Conservation (phyloP, 2,888 invertebrate genomes). For the Artemia sinica region DNA sequence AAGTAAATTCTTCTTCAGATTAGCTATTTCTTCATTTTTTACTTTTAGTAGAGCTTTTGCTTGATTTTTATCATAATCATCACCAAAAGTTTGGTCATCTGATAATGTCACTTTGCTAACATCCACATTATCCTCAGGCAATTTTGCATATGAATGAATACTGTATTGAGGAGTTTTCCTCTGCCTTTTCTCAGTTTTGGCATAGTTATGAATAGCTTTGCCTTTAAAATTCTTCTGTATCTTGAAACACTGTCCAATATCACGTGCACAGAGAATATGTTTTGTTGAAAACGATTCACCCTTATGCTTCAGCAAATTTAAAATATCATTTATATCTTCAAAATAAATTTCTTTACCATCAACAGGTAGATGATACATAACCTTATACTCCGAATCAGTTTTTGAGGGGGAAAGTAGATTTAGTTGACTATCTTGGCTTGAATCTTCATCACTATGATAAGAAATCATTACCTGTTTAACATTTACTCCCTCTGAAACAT, state of each 20-base stretch:
- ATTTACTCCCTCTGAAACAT: constrained; percentile 6
- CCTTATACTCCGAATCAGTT: not conserved
- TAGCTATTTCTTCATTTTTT: not conserved
- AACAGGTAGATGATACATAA: not conserved
- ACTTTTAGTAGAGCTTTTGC: not conserved
- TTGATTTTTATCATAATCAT: too few relatives aligned
- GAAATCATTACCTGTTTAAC: not conserved
- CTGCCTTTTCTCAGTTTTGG: not conserved
- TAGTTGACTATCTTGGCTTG: not conserved
- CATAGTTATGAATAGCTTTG: not conserved
- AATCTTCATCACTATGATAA: not conserved
- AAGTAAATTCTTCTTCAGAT: not conserved
- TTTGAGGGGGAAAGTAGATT: not conserved
- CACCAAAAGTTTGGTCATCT: too few relatives aligned
- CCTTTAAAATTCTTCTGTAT: not conserved
- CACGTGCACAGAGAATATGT: not conserved
- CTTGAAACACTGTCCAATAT: not conserved
- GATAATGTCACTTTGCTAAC: too few relatives aligned
- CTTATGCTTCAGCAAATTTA: not conserved
- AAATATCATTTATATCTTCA: not conserved
- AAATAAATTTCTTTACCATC: constrained; percentile 9
- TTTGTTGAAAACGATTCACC: constrained; percentile 7
- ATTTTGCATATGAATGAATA: too few relatives aligned
- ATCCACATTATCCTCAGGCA: too few relatives aligned
- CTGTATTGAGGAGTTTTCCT: not conserved